These are phyloP conservation scores for Atractosteus spatula DNA, from an alignment of 2,113 vertebrate species.

Conservation along the genomic window DNA sequence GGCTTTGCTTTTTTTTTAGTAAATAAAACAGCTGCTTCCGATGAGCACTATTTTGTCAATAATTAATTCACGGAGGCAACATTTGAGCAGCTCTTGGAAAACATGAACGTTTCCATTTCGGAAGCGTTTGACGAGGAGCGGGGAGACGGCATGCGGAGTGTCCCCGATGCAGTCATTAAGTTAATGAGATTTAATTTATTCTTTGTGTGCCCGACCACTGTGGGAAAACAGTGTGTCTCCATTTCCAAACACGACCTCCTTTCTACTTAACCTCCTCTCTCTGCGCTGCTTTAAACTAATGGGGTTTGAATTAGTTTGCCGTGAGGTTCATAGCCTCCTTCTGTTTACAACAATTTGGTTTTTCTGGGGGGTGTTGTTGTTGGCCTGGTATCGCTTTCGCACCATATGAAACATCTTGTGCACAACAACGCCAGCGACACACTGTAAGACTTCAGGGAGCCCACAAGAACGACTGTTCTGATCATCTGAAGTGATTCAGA, in stretches of 20 bases:
- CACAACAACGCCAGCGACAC: too few relatives aligned
- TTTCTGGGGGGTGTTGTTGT: too few relatives aligned
- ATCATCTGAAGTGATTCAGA: too few relatives aligned
- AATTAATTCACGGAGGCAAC: constrained; percentile 10
- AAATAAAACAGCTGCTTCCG: not conserved
- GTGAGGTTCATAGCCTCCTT: too few relatives aligned
- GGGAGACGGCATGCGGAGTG: not conserved
- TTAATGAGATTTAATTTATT: not conserved
- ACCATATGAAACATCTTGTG: too few relatives aligned
- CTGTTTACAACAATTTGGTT: too few relatives aligned
- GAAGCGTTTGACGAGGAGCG: not conserved
- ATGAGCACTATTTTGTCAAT: not conserved
- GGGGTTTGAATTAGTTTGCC: too few relatives aligned
- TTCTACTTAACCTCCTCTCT: not conserved
- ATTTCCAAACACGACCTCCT: too few relatives aligned
- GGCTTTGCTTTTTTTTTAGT: not conserved
- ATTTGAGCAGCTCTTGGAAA: constrained; percentile 6
- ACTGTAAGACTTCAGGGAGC: too few relatives aligned
- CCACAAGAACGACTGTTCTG: too few relatives aligned
- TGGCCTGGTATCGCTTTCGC: too few relatives aligned
- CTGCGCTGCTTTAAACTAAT: too few relatives aligned
- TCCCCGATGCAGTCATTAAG: not conserved
- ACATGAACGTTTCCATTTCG: constrained; percentile 1
- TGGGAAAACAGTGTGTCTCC: not conserved
- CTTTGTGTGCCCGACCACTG: not conserved